Base-by-base conservation (phyloP, 2,797 vertebrate genomes). In the Acanthis flammea region DNA sequence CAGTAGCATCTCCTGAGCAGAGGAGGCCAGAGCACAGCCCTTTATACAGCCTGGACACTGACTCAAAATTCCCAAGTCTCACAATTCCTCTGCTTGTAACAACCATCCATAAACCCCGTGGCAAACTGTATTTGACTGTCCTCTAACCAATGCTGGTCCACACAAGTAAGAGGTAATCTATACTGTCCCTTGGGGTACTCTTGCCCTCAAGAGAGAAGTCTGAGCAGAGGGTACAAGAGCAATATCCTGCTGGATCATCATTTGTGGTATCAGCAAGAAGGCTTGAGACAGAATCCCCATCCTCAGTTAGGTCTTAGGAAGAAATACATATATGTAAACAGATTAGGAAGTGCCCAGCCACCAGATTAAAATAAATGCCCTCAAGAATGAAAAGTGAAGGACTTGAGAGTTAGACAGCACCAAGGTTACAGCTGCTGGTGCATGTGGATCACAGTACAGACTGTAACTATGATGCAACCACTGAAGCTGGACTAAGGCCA, bases 51-150 rank as follows among this genome's bases (percentile, higher is more conserved):
- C 63, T 54, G 42, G 30, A 65, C 24, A 50, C 4, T 7, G 9
- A 55, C 12, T 42, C 57, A 41, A 35, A 53, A 71, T 45, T 85
- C 21, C 31, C 0, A 8, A 30, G 23, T n/a, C 22, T 92, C 51
- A 19, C 58, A 25, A 51, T 19, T 81, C 31, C 66, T 81, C 57
- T 74, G 42, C 53, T 89, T 22, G 13, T 57, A 63, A 71, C 16
- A 90, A 42, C 7, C 8, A 6, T 6, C 41, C 37, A 24, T 12
- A 66, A 95, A 35, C 3, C 6, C 24, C 0, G 0, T 5, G 9
- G 22, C n/a, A 83, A 90, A 71, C 1, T 39, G 19, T 41, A 35
- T 57, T 30, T 76, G 55, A 31, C 37, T 85, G 33, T 31, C 21
- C 57, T 74, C 54, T 68, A 67, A 9, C 18, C 21, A 19, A 9